Conservation (phyloP, 2,113 vertebrate genomes). For the Nycticebus coucang region DNA sequence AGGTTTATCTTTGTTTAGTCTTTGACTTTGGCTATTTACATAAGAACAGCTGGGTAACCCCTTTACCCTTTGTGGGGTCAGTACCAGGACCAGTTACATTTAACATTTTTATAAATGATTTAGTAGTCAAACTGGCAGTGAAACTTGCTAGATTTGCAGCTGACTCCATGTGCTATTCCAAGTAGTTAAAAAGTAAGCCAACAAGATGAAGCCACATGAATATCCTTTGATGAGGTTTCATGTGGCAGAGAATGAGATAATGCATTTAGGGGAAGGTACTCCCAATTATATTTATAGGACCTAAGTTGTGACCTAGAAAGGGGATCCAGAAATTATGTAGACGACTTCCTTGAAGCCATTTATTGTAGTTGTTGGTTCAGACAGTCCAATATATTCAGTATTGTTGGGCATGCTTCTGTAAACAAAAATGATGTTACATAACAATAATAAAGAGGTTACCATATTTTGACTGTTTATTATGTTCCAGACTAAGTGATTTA, state of each 20-base stretch:
- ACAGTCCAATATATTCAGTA: not conserved
- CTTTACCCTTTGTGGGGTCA: conserved; percentile 33
- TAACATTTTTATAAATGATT: conserved; percentile 59
- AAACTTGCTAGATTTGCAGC: conserved; percentile 53
- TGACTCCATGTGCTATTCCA: conserved; percentile 47
- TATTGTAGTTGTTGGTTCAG: conserved; percentile 32
- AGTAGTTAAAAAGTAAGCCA: conserved; percentile 59
- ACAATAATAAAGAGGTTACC: not conserved
- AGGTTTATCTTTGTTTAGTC: conserved; percentile 50
- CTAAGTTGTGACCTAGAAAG: conserved; percentile 60
- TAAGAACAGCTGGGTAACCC: not conserved
- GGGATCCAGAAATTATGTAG: conserved; percentile 26
- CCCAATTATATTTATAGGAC: conserved; percentile 50
- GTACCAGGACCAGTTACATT: conserved; percentile 30
- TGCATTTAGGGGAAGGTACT: conserved; percentile 48
- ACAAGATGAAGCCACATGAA: conserved; percentile 37
- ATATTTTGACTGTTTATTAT: not conserved
- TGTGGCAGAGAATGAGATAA: conserved; percentile 38
- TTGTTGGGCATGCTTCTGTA: conserved; percentile 31
- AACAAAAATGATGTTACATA: conserved; percentile 5
- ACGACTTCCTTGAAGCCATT: conserved; percentile 58
- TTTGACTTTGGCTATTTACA: conserved; percentile 33
- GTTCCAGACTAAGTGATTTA: conserved; percentile 40
- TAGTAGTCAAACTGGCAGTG: conserved; percentile 46
- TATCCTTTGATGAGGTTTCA: conserved; percentile 49